Base-by-base conservation (phyloP, 2,113 vertebrate genomes). In the Siniperca chuatsi region DNA sequence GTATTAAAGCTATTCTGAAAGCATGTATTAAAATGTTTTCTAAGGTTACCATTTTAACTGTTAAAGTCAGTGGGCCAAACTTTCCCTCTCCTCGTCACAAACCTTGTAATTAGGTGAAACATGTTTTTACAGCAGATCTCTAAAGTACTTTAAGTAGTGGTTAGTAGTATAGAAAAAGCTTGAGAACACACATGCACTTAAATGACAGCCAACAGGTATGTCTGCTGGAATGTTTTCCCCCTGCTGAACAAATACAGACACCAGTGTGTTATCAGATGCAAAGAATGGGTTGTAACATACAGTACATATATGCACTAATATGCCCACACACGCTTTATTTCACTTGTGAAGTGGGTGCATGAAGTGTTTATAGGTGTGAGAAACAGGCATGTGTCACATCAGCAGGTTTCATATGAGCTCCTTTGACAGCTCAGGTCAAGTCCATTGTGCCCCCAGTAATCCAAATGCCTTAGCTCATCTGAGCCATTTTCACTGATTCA, bases 71-170 rank as follows among this genome's bases (percentile, higher is more conserved):
- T 0, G 40, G 70, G 87, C 71, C 74, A 79, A 85, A 93, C 92
- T 92, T 93, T 94, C 91, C 78, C 91, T 88, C 80, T 78, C 78
- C 64, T 54, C 16, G 5, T 76, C 57, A 11, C 75, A 66, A 70
- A 93, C 80, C 88, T 33, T 92, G 83, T 90, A 87, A 95, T 94
- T 92, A 92, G 55, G 46, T 18, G 54, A 75, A 91, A 87, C 87
- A 82, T 92, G 92, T 92, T 94, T 91, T 92, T 88, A 93, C 89
- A 88, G 90, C 78, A 77, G 60, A 91, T 85, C 75, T 86, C 74
- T 74, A 62, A 83, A 90, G 83, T 48, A 42, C 71, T 79, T 67
- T 89, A 93, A 93, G 89, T 93, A 79, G 71, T 33, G 73, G 89
- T 91, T 94, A 66, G 89, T 37, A 29, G 65, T 42, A 70, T 55